A percentile compares a stretch with the other conserved stretches of the same genome.
phyloP scores from a whole-genome alignment of 2,797 vertebrate species.

The Neopelma chrysocephalum region DNA sequence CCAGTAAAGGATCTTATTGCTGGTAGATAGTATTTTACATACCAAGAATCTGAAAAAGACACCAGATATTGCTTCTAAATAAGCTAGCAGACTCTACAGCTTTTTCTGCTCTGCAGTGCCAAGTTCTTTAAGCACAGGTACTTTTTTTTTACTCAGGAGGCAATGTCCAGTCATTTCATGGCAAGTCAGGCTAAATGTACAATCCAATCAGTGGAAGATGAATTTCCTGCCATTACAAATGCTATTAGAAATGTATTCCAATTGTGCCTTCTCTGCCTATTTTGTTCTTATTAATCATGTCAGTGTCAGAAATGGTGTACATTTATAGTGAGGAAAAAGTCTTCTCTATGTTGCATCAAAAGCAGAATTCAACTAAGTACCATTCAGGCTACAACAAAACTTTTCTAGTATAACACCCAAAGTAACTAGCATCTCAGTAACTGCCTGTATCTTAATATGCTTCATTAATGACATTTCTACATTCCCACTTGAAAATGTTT shows the following conservation, averaged over 20 bases:
- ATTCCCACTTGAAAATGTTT: background rate
- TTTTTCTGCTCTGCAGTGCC: background rate
- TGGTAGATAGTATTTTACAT: background rate
- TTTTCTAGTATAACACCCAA: conserved; percentile 16
- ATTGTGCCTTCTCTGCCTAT: background rate
- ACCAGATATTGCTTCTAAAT: background rate
- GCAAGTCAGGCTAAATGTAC: background rate
- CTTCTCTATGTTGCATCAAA: background rate
- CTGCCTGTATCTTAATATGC: background rate
- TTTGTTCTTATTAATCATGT: background rate
- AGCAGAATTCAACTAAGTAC: background rate
- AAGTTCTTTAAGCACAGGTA: background rate
- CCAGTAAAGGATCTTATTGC: background rate
- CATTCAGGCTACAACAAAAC: conserved; percentile 1
- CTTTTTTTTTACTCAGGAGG: background rate
- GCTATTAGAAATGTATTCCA: background rate
- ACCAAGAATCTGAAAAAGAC: background rate
- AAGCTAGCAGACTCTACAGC: background rate
- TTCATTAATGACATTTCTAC: background rate
- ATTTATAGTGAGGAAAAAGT: background rate
- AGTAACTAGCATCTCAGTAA: background rate
- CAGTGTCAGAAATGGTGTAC: background rate
- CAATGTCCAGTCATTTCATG: background rate
- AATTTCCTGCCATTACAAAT: background rate
- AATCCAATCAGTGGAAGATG: background rate